Evolutionary conservation across 1,140 invertebrate species (phyloP).

Genomic region (Antheraea mylitta): DNA sequence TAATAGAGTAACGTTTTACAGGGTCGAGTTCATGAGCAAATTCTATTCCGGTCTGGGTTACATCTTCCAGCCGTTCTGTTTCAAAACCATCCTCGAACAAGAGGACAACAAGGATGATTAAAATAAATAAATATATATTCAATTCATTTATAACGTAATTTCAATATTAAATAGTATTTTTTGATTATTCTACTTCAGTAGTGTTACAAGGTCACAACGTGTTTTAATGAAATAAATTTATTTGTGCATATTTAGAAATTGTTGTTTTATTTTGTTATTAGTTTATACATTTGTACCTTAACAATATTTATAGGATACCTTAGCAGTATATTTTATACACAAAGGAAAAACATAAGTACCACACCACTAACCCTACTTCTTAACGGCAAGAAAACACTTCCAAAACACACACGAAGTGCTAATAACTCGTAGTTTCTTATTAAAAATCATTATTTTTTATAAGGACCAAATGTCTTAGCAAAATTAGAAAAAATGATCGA

Average conservation of each 20-base stretch:
- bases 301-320: too few species aligned
- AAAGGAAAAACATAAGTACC: too few species aligned
- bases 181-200: conserved; percentile 17
- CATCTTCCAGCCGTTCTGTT: conserved; percentile 95
- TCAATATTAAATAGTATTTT: conserved; percentile 53
- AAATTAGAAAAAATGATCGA: too few species aligned
- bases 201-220: conserved; percentile 12
- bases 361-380: too few species aligned
- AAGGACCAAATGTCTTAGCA: too few species aligned
- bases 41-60: conserved; percentile 95
- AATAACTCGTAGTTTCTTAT: too few species aligned
- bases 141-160: conserved; percentile 32
- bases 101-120: conserved; percentile 61
- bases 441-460: too few species aligned
- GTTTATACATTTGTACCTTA: too few species aligned
- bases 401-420: too few species aligned
- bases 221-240: conserved; percentile 14
- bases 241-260: conserved; percentile 14
- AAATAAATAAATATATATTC: conserved; percentile 17
- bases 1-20: conserved; percentile 30
- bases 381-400: too few species aligned
- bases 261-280: conserved; percentile 6
- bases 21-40: conserved; percentile 93
- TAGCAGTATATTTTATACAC: too few species aligned
- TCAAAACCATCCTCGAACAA: conserved; percentile 88